Base-by-base conservation (phyloP, 1,140 invertebrate genomes). In the Popillia japonica region DNA sequence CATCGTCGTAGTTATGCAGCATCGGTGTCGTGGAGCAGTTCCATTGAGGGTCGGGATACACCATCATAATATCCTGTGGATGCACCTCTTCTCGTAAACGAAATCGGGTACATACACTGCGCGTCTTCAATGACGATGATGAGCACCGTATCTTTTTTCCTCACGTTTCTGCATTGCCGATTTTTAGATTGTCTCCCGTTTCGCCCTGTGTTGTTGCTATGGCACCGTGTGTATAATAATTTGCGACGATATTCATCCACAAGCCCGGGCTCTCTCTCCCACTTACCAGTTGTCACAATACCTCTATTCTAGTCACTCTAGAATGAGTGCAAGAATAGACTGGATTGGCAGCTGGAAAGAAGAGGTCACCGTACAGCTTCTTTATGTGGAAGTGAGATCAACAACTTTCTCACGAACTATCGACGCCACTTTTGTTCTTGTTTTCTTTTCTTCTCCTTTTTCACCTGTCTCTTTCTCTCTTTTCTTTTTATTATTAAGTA, bases 1-100 rank as follows among this genome's bases (percentile, higher is more conserved):
- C 83, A 80, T 87, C 87, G 72, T 87, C 87, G 80, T 87, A 87
- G n/a, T 87, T 83, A 72, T 86, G 85, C 20, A 87, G 81, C 83
- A 87, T 86, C 9, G 86, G 83, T 27, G 84, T 84, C 3, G 83
- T 81, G 17, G 85, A 83, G 78, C 86, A 85, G 40, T 83, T 83
- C 81, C 85, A 85, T 79, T 86, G 85, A 9, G 84, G 83, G 79
- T 87, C 87, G 7, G 86, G 86, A 78, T 87, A 87, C 40, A 87
- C 87, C 86, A 87, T 87, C 86, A 87, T 87, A 75, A 64, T 64
- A 64, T 64, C 61, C 61, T 22, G 17, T 7, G 17, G 61, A 27
- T 64, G 61, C 17, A 64, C 61, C 61, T 27, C 61, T n/a, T 22
- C 61, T 64, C 17, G 61, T 7, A 9, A 64, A 22, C 23, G 61